Conservation (phyloP, 2,113 vertebrate genomes). For the Aphelocoma coerulescens region DNA sequence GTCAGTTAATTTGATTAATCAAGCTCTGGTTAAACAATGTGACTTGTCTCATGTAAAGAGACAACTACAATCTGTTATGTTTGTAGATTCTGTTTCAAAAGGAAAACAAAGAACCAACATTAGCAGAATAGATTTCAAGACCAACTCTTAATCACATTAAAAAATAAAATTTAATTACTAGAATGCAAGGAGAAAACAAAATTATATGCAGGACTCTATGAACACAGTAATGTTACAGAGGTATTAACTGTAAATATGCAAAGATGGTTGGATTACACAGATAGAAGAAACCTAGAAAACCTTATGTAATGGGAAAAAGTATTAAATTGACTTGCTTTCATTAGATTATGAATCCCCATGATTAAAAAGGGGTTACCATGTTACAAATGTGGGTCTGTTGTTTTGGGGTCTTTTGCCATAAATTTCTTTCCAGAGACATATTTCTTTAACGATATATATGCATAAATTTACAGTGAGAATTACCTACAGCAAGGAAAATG, state of each 20-base stretch:
- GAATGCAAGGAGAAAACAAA: neutral
- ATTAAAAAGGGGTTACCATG: neutral
- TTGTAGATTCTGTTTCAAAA: constrained; percentile 11
- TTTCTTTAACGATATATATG: neutral
- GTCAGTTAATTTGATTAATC: constrained; percentile 33
- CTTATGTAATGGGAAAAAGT: neutral
- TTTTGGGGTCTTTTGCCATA: neutral
- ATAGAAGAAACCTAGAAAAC: neutral
- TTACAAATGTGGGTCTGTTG: neutral
- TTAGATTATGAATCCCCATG: neutral
- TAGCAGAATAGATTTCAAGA: neutral
- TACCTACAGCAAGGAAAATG: neutral
- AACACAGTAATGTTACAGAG: neutral
- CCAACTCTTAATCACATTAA: neutral
- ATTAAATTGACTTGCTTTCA: neutral
- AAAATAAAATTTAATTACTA: constrained; percentile 3
- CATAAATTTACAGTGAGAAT: neutral
- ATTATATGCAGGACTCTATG: neutral
- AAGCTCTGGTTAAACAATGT: neutral
- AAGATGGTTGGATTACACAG: neutral
- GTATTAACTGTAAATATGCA: neutral
- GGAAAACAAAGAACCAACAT: neutral
- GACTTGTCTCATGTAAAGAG: neutral
- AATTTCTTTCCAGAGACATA: neutral
- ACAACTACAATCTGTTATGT: constrained; percentile 24